Evolutionary conservation across 2,113 vertebrate species (phyloP).

Genomic region (Camelus bactrianus): DNA sequence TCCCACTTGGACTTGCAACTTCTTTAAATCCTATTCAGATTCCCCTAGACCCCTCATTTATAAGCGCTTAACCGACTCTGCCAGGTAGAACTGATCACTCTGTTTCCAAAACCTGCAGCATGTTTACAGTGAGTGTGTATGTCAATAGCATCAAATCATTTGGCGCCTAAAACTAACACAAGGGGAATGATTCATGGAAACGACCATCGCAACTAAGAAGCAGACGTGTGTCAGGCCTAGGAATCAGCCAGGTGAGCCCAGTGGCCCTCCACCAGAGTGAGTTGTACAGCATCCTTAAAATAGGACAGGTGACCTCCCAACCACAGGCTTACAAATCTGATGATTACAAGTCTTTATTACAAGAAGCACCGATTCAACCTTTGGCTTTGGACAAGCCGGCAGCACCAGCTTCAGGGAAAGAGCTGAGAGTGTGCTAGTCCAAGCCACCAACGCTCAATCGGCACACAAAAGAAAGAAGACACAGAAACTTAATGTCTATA

Average conservation of each 20-base stretch:
- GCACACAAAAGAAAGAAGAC: neutral
- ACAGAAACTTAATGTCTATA: neutral
- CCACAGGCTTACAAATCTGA: neutral
- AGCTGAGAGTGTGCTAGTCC: neutral
- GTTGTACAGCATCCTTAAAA: neutral
- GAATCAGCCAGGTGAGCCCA: neutral
- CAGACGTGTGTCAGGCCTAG: neutral
- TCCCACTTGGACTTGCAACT: neutral
- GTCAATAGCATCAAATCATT: neutral
- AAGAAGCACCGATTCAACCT: neutral
- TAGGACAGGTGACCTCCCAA: neutral
- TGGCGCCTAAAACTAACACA: neutral
- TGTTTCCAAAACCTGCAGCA: neutral
- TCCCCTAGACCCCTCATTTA: neutral
- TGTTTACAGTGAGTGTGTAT: neutral
- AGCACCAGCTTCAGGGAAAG: neutral
- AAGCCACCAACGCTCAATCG: neutral
- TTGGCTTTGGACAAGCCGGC: neutral
- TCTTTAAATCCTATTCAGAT: neutral
- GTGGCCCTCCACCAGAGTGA: neutral
- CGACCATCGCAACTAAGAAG: neutral
- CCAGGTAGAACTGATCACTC: neutral
- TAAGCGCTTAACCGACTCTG: neutral
- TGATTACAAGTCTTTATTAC: neutral
- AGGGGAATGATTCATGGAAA: neutral